Conservation (phyloP, 1,140 invertebrate genomes). For the Zaprionus camerounensis region DNA sequence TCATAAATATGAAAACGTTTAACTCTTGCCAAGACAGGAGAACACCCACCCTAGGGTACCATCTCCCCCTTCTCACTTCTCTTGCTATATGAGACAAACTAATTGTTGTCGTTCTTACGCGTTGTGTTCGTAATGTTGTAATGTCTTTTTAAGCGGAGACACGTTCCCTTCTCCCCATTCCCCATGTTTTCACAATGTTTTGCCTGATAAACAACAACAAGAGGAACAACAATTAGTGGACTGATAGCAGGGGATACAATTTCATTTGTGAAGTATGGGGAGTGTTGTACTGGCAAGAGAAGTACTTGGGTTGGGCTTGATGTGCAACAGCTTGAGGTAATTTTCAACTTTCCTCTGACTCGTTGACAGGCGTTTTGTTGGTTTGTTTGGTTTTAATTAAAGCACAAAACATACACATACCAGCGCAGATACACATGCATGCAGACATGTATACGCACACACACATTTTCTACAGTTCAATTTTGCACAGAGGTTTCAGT, state of each 20-base stretch:
- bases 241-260: slow-evolving; percentile 15
- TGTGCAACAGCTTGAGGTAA: slow-evolving; percentile 81
- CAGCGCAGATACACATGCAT: not conserved
- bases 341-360: slow-evolving; percentile 73
- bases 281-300: not conserved
- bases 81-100: slow-evolving; percentile 75
- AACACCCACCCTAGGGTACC: not conserved
- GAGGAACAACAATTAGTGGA: slow-evolving; percentile 41
- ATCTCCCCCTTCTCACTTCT: not conserved
- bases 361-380: slow-evolving; percentile 71
- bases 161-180: slow-evolving; percentile 33
- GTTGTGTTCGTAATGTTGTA: slow-evolving; percentile 74
- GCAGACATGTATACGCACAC: not conserved
- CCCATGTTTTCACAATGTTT: slow-evolving; percentile 80
- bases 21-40: slow-evolving; percentile 63
- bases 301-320: slow-evolving; percentile 17
- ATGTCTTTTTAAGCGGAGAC: slow-evolving; percentile 81
- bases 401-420: slow-evolving; percentile 63
- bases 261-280: slow-evolving; percentile 22
- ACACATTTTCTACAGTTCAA: not conserved
- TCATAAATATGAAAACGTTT: slow-evolving; percentile 84
- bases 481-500: not conserved
- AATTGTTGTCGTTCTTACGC: slow-evolving; percentile 69
- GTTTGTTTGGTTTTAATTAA: slow-evolving; percentile 81
- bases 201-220: slow-evolving; percentile 63